A percentile compares a stretch with the other conserved stretches of the same genome.
These are phyloP conservation scores for Ondatra zibethicus DNA, from an alignment of 2,113 vertebrate genomes.

Conservation along the genomic window DNA sequence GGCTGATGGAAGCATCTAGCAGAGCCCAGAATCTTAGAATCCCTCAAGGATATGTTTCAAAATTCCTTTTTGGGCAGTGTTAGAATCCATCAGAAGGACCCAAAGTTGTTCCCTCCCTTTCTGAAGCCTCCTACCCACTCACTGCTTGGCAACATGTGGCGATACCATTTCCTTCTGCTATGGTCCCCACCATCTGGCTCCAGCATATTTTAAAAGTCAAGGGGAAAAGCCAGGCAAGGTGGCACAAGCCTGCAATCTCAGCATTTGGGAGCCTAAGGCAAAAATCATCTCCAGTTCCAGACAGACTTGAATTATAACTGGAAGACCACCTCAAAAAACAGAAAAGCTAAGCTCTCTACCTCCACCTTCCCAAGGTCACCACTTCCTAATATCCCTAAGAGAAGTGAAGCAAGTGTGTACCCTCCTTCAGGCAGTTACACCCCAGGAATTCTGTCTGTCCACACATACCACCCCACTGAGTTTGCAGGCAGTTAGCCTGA, in stretches of 20 bases:
- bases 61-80: neutral
- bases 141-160: neutral
- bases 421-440: neutral
- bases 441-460: neutral
- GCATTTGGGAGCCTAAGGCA: neutral
- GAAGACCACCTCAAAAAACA: neutral
- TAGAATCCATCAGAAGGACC: neutral
- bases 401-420: neutral
- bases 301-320: neutral
- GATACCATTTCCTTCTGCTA: neutral
- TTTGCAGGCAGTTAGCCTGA: neutral
- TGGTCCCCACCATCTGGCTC: neutral
- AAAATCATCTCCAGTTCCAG: neutral
- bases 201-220: slow-evolving; percentile 16
- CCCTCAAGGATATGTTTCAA: neutral
- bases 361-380: neutral
- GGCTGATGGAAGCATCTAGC: neutral
- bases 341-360: neutral
- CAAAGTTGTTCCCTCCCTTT: neutral
- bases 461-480: neutral
- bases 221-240: neutral
- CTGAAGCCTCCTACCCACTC: neutral
- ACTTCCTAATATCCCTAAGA: neutral
- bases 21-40: neutral
- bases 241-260: neutral